A percentile compares a stretch with the other conserved stretches of the same genome.
phyloP scores from a whole-genome alignment of 2,888 invertebrate genomes.

The Eupithecia tripunctaria region DNA sequence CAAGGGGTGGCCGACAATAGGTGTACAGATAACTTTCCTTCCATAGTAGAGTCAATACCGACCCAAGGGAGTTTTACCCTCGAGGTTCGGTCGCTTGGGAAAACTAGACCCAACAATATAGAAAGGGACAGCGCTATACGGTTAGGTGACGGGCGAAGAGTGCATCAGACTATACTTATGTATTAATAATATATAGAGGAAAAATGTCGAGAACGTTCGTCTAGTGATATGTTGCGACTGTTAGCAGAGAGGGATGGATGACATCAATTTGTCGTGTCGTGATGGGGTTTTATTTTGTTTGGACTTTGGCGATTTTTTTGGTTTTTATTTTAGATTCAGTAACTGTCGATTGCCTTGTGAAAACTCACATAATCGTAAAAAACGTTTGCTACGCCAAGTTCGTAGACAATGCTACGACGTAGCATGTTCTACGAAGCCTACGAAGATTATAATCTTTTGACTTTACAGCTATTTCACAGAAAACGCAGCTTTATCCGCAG shows the following conservation, averaged over 20 bases:
- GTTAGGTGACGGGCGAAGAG: constrained; percentile 62
- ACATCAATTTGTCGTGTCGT: constrained; percentile 84
- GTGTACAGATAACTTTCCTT: constrained; percentile 84
- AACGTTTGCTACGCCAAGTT: not conserved
- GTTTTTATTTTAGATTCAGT: constrained; percentile 44
- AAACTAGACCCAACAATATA: constrained; percentile 85
- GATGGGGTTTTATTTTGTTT: constrained; percentile 84
- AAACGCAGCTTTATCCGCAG: not conserved
- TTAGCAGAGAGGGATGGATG: constrained; percentile 83
- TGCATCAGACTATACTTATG: constrained; percentile 77
- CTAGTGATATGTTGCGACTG: constrained; percentile 83
- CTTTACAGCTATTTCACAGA: not conserved
- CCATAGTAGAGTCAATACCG: constrained; percentile 84
- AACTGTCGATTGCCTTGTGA: not conserved
- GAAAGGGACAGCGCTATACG: constrained; percentile 75
- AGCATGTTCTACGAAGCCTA: constrained; percentile 3
- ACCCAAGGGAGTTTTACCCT: constrained; percentile 84
- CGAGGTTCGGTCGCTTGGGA: constrained; percentile 83
- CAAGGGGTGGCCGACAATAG: constrained; percentile 79
- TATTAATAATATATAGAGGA: constrained; percentile 85
- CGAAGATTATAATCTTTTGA: not conserved
- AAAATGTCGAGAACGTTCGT: constrained; percentile 83
- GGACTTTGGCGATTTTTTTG: constrained; percentile 69
- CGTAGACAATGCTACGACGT: constrained; percentile 11
- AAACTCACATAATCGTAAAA: not conserved